Evolutionary conservation across 1,140 invertebrate genomes (phyloP).

Genomic region (Achatina immaculata): DNA sequence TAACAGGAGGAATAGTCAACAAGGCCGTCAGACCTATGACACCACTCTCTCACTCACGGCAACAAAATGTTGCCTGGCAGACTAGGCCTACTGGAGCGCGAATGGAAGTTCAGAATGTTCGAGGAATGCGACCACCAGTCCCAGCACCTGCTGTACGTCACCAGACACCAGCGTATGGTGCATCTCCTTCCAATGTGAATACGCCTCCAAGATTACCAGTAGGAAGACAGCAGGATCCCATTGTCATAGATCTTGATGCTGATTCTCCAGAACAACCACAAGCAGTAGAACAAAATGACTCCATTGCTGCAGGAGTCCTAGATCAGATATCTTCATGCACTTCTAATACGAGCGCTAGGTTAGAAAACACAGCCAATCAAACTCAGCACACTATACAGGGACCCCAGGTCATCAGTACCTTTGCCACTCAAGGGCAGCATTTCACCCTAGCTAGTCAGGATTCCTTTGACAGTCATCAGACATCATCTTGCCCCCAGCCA

Average conservation of each 20-base stretch:
- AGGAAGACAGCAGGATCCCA: background rate
- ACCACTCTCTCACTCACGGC: background rate
- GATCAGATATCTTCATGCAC: background rate
- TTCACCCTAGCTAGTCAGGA: background rate
- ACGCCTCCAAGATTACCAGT: background rate
- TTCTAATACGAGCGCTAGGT: background rate
- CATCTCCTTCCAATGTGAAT: background rate
- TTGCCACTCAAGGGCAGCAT: background rate
- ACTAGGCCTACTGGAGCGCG: background rate
- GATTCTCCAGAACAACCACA: conserved; percentile 2
- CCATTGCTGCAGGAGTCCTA: background rate
- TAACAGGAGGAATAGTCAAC: background rate
- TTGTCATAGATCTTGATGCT: conserved; percentile 23
- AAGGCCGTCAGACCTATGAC: background rate
- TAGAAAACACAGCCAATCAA: background rate
- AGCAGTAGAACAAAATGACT: background rate
- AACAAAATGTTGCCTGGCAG: background rate
- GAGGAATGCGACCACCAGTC: background rate
- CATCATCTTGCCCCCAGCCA: background rate
- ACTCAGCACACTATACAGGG: background rate
- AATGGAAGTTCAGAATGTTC: background rate
- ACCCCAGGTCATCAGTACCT: background rate
- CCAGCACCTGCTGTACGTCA: background rate
- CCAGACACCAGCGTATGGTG: background rate
- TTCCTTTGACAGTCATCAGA: background rate